A percentile compares a stretch with the other conserved stretches of the same genome.
Evolutionary conservation across 2,888 invertebrate species (phyloP).

Genomic region (Venustoraphidia nigricollis): DNA sequence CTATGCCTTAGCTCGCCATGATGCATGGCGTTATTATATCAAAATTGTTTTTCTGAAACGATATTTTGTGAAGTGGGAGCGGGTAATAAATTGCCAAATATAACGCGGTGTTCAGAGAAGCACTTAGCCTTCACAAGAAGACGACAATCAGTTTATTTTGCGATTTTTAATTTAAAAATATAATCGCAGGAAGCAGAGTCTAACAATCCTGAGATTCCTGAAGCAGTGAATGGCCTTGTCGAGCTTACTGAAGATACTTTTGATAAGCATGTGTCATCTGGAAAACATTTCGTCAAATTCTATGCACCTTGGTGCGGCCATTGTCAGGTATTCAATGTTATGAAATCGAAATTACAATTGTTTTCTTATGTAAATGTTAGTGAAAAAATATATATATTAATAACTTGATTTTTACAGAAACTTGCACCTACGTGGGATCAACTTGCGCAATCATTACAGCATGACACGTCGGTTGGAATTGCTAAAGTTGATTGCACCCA

Average conservation of each 20-base stretch:
- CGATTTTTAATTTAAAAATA: conserved; percentile 7
- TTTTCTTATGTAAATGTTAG: conserved; percentile 3
- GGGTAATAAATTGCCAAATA: too few species aligned
- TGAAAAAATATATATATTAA: conserved; percentile 10
- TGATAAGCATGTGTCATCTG: conserved; percentile 50
- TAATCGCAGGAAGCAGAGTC: conserved; percentile 18
- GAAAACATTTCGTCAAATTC: conserved; percentile 80
- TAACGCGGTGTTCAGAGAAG: too few species aligned
- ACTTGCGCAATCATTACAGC: conserved; percentile 51
- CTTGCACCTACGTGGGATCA: conserved; percentile 76
- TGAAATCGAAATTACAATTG: conserved; percentile 2
- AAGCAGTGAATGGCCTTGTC: conserved; percentile 43
- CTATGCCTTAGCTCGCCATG: too few species aligned
- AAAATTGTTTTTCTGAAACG: too few species aligned
- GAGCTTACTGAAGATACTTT: conserved; percentile 65
- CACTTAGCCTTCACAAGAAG: too few species aligned
- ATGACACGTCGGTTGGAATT: conserved; percentile 51
- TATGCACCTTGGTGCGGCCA: conserved; percentile 88
- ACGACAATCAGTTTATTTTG: not conserved
- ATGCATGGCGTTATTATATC: too few species aligned
- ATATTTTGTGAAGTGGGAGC: too few species aligned
- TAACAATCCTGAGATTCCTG: conserved; percentile 29
- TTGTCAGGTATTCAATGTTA: conserved; percentile 47
- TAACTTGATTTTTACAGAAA: conserved; percentile 32
- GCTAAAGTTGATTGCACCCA: conserved; percentile 78